These are phyloP conservation scores for Bursaphelenchus okinawaensis DNA, from an alignment of 2,888 invertebrate species.

Conservation along the genomic window DNA sequence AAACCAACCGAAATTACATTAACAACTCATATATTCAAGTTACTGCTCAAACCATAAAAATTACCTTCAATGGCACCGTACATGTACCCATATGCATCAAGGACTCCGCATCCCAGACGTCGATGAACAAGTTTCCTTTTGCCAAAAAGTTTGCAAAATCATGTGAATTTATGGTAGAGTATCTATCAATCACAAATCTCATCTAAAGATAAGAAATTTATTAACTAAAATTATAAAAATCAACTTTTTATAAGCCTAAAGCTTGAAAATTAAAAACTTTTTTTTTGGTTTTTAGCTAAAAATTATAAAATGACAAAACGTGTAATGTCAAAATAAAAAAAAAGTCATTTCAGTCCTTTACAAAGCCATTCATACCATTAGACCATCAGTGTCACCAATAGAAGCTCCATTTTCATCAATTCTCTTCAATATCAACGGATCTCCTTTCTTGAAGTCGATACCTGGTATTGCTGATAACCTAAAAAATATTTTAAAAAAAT, in stretches of 20 bases:
- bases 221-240: background rate
- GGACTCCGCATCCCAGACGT: constrained; percentile 63
- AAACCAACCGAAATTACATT: too few relatives aligned
- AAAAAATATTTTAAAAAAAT: too few relatives aligned
- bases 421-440: constrained; percentile 55
- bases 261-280: too few relatives aligned
- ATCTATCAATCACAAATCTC: constrained; percentile 59
- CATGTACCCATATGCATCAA: constrained; percentile 60
- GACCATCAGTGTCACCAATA: constrained; percentile 58
- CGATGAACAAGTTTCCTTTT: constrained; percentile 59
- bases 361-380: constrained; percentile 52
- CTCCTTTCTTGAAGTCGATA: constrained; percentile 22
- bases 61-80: constrained; percentile 60
- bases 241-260: background rate
- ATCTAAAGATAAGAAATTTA: constrained; percentile 52
- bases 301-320: too few relatives aligned
- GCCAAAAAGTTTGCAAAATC: constrained; percentile 59
- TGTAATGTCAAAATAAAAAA: too few relatives aligned
- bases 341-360: background rate
- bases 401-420: constrained; percentile 58
- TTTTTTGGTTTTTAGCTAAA: too few relatives aligned
- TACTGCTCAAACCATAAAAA: constrained; percentile 1
- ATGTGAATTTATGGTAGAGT: constrained; percentile 38
- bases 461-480: constrained; percentile 20
- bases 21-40: background rate